Conservation (phyloP, 1,140 invertebrate species). For the Drosophila orena region DNA sequence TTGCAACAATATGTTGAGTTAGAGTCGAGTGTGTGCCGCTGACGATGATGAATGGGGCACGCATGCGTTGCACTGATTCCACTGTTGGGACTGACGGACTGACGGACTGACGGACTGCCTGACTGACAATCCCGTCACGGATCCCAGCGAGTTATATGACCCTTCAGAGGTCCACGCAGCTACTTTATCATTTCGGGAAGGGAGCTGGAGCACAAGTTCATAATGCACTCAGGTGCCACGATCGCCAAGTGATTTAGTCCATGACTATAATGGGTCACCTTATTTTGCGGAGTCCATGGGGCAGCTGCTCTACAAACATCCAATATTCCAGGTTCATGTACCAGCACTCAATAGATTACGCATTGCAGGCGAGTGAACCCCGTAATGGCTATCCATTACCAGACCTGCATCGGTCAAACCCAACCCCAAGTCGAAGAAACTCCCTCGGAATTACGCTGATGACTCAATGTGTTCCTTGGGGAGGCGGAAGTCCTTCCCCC, state of each 20-base stretch:
- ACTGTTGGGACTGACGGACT: conserved; percentile 35
- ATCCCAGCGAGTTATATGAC: conserved; percentile 24
- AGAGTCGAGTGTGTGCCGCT: conserved; percentile 42
- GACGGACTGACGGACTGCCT: conserved; percentile 31
- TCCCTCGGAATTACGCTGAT: conserved; percentile 9
- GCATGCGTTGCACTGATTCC: conserved; percentile 78
- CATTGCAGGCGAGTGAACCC: conserved; percentile 19
- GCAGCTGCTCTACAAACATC: no score
- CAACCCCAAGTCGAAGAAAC: background rate
- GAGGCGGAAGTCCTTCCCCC: background rate
- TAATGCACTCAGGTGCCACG: background rate
- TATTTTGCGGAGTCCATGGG: background rate
- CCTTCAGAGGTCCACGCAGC: conserved; percentile 24
- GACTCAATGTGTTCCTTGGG: conserved; percentile 29
- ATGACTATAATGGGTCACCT: no score
- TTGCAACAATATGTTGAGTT: conserved; percentile 76
- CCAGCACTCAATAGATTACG: conserved; percentile 7
- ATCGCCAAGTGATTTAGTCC: background rate
- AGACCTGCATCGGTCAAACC: conserved; percentile 14
- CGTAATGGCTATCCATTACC: conserved; percentile 29
- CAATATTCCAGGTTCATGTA: background rate
- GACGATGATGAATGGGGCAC: conserved; percentile 82
- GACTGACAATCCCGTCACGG: conserved; percentile 57
- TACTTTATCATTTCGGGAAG: conserved; percentile 25
- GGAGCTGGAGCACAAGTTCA: background rate